Conservation (phyloP, 2,888 invertebrate genomes). For the Eucera pruinosa region DNA sequence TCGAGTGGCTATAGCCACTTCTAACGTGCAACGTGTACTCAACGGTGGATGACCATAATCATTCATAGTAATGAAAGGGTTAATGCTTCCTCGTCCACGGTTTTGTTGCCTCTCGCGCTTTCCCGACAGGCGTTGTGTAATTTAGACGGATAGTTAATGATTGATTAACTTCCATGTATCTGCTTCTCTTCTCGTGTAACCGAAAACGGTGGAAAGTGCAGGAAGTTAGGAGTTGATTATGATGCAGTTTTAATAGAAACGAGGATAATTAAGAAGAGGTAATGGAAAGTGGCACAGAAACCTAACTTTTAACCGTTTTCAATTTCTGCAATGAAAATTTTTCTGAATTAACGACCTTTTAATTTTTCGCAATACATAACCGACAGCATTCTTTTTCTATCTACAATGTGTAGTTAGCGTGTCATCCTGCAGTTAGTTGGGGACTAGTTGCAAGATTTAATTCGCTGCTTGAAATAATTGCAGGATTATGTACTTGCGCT, state of each 20-base stretch:
- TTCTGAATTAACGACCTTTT: too few relatives aligned
- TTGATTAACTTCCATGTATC: neutral
- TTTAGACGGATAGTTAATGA: neutral
- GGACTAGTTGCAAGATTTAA: neutral
- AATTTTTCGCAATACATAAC: too few relatives aligned
- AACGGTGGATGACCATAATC: too few relatives aligned
- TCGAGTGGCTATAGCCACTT: too few relatives aligned
- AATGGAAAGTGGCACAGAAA: too few relatives aligned
- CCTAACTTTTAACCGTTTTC: too few relatives aligned
- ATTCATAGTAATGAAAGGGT: neutral
- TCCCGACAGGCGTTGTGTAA: too few relatives aligned
- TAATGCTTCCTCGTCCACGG: neutral
- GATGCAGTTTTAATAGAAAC: too few relatives aligned
- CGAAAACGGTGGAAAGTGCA: neutral
- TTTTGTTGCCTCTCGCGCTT: neutral
- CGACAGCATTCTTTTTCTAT: too few relatives aligned
- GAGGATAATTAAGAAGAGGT: too few relatives aligned
- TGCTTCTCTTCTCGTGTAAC: neutral
- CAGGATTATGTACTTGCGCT: conserved; percentile 10
- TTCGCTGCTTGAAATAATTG: conserved; percentile 35
- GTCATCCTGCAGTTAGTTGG: neutral
- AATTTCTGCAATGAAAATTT: too few relatives aligned
- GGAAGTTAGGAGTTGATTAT: neutral
- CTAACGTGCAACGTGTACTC: too few relatives aligned
- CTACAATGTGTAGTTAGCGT: neutral